Evolutionary conservation across 2,888 invertebrate genomes (phyloP).

Genomic region (Harpagoxenus sublaevis): DNA sequence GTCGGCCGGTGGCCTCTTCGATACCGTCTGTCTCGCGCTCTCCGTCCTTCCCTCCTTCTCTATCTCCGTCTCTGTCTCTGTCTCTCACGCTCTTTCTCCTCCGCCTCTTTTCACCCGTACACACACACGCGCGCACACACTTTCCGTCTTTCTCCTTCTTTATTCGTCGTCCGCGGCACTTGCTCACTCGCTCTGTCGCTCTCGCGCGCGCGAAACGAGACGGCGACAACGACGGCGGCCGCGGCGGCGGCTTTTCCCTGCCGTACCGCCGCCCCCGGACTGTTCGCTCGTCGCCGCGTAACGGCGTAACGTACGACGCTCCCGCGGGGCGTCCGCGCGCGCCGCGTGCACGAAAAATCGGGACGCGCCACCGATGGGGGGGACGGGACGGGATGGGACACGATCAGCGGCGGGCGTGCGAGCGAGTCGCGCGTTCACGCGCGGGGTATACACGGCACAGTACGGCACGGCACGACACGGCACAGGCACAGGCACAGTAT

Average conservation of each 20-base stretch:
- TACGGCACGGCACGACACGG: slow-evolving; percentile 37
- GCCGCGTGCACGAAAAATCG: slow-evolving; percentile 66
- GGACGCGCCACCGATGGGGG: neutral
- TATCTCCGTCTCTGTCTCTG: neutral
- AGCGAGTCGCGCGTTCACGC: slow-evolving; percentile 8
- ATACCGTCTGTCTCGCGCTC: slow-evolving; percentile 7
- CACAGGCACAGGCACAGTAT: slow-evolving; percentile 52
- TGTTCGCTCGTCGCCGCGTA: slow-evolving; percentile 51
- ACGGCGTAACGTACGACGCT: slow-evolving; percentile 61
- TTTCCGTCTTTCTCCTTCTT: neutral
- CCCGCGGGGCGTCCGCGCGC: slow-evolving; percentile 47
- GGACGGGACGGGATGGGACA: too few species aligned
- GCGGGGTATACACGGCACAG: neutral
- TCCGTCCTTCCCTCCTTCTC: neutral
- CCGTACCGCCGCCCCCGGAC: slow-evolving; percentile 65
- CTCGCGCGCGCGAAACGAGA: slow-evolving; percentile 70
- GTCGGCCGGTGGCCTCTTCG: slow-evolving; percentile 72
- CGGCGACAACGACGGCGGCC: neutral
- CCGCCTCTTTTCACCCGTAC: neutral
- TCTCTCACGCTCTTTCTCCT: slow-evolving; percentile 11
- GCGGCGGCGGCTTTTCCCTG: slow-evolving; percentile 65
- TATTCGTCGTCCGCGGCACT: neutral
- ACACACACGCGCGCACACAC: neutral
- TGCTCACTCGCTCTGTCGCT: slow-evolving; percentile 16
- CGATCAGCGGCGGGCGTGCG: slow-evolving; percentile 49